phyloP scores from a whole-genome alignment of 2,888 invertebrate species.

The Caenorhabditis plicata region DNA sequence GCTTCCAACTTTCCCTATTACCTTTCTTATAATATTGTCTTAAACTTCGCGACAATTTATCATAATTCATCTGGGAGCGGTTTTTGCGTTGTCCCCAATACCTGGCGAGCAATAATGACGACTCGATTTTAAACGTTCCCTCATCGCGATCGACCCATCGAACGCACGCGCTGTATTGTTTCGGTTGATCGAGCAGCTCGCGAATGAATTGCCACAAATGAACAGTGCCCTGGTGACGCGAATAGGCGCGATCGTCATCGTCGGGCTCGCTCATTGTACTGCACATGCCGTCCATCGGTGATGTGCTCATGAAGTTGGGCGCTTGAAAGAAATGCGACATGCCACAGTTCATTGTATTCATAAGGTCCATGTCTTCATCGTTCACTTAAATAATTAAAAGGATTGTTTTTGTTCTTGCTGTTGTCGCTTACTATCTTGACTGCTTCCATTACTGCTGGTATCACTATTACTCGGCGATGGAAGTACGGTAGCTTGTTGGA shows the following conservation, averaged over 20 bases:
- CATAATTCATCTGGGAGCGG: slow-evolving; percentile 98
- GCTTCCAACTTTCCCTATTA: slow-evolving; percentile 75
- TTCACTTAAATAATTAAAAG: slow-evolving; percentile 26
- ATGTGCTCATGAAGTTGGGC: slow-evolving; percentile 14
- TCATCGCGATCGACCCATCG: slow-evolving; percentile 91
- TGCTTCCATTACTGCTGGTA: slow-evolving; percentile 44
- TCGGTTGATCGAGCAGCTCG: slow-evolving; percentile 85
- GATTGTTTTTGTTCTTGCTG: neutral
- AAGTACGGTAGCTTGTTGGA: slow-evolving; percentile 24
- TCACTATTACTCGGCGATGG: slow-evolving; percentile 47
- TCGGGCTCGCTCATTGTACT: slow-evolving; percentile 25
- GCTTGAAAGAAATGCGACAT: slow-evolving; percentile 23
- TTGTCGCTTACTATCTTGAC: slow-evolving; percentile 32
- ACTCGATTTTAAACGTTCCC: slow-evolving; percentile 95
- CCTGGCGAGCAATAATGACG: slow-evolving; percentile 92
- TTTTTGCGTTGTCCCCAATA: slow-evolving; percentile 98
- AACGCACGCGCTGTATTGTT: slow-evolving; percentile 87
- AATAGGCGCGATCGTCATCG: slow-evolving; percentile 35
- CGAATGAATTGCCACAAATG: slow-evolving; percentile 98
- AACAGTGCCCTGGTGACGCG: slow-evolving; percentile 70
- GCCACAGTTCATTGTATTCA: slow-evolving; percentile 16
- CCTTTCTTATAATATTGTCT: slow-evolving; percentile 99
- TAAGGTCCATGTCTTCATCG: slow-evolving; percentile 45
- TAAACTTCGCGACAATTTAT: slow-evolving; percentile 94
- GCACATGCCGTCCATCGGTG: slow-evolving; percentile 15